These are phyloP conservation scores for Drosophila ercepeae DNA, from an alignment of 1,140 invertebrate genomes.

Conservation along the genomic window DNA sequence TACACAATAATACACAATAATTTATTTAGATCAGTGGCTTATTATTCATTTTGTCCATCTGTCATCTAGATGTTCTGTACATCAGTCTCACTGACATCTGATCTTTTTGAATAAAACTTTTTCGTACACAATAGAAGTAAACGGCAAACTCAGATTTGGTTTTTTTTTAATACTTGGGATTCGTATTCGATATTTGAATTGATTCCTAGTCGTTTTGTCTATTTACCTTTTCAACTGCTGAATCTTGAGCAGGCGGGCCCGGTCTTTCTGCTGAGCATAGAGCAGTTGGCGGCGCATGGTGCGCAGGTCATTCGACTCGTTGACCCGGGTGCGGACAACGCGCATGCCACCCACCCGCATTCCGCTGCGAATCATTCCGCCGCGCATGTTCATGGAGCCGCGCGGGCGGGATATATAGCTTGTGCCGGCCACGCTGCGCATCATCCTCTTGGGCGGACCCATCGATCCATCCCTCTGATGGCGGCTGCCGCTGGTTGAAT, in stretches of 20 bases:
- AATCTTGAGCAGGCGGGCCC: conserved; percentile 77
- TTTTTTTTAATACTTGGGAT: conserved; percentile 5
- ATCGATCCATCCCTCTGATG: conserved; percentile 75
- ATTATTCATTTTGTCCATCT: background rate
- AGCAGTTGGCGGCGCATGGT: conserved; percentile 80
- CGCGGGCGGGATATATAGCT: conserved; percentile 72
- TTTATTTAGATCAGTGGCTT: conserved; percentile 1
- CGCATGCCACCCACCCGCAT: conserved; percentile 74
- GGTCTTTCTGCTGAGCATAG: conserved; percentile 81
- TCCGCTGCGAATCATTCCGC: conserved; percentile 68
- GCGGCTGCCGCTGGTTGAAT: conserved; percentile 52
- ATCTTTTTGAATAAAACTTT: background rate
- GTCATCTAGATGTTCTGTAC: background rate
- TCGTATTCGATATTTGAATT: conserved; percentile 14
- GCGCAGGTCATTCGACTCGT: conserved; percentile 75
- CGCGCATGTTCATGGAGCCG: conserved; percentile 62
- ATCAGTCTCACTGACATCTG: background rate
- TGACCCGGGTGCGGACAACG: conserved; percentile 61
- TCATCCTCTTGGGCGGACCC: conserved; percentile 77
- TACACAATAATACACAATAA: conserved; percentile 25
- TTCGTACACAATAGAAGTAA: background rate
- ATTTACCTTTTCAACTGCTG: conserved; percentile 83
- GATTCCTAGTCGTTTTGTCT: conserved; percentile 32
- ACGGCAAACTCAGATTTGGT: conserved; percentile 23
- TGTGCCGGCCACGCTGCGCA: conserved; percentile 72